These are phyloP conservation scores for Girardinichthys multiradiatus DNA, from an alignment of 2,113 vertebrate genomes.

Conservation along the genomic window DNA sequence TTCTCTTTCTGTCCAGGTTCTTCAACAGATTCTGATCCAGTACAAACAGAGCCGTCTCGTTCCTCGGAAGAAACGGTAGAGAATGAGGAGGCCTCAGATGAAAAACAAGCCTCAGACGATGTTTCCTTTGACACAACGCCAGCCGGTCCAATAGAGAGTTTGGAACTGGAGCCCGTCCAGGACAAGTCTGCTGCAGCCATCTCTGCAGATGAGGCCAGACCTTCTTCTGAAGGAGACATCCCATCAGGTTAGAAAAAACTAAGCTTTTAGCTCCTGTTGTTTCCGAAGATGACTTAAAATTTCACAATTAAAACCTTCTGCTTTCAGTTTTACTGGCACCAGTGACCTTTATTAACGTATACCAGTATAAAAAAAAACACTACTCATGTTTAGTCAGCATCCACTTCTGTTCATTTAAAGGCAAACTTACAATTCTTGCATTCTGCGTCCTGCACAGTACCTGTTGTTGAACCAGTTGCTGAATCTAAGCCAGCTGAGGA, in stretches of 20 bases:
- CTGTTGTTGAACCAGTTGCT: slow-evolving; percentile 20
- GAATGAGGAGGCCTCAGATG: not conserved
- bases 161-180: not conserved
- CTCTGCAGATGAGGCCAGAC: not conserved
- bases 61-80: slow-evolving; percentile 11
- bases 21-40: slow-evolving; percentile 17
- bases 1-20: slow-evolving; percentile 13
- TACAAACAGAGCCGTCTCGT: slow-evolving; percentile 15
- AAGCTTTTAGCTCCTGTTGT: not conserved
- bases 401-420: too few species aligned
- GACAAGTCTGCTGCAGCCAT: not conserved
- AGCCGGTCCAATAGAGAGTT: not conserved
- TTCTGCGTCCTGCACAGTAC: slow-evolving; percentile 19
- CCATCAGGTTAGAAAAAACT: slow-evolving; percentile 44
- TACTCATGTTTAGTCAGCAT: too few species aligned
- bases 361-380: too few species aligned
- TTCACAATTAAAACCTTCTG: too few species aligned
- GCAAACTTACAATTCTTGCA: not conserved
- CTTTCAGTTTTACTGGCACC: too few species aligned
- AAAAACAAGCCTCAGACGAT: not conserved
- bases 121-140: not conserved
- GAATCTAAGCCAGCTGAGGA: not conserved
- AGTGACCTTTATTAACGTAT: too few species aligned
- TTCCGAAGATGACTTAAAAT: not conserved
- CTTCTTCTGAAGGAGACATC: not conserved